Evolutionary conservation across 1,140 invertebrate species (phyloP).

Genomic region (Drosophila pallidifrons): DNA sequence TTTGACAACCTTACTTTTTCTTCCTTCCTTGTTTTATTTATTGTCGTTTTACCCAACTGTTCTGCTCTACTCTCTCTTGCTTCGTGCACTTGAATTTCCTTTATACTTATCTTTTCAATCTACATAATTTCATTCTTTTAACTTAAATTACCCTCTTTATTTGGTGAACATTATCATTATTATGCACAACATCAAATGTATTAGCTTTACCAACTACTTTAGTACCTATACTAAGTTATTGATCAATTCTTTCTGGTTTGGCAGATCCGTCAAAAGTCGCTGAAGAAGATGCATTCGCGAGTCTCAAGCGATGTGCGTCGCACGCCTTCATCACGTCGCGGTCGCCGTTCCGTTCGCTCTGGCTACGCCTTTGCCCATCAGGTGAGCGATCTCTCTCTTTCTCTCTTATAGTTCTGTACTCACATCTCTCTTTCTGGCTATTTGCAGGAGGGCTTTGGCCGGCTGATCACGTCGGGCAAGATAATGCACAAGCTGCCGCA

Average conservation of each 20-base stretch:
- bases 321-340: conserved; percentile 94
- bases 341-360: conserved; percentile 95
- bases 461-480: conserved; percentile 98
- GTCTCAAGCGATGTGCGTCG: conserved; percentile 92
- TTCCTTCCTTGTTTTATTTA: no score
- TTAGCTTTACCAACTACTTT: no score
- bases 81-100: no score
- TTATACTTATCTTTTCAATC: no score
- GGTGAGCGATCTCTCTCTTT: conserved; percentile 36
- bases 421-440: neutral
- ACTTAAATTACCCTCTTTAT: no score
- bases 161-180: no score
- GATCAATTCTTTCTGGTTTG: neutral
- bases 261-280: conserved; percentile 87
- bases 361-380: conserved; percentile 99
- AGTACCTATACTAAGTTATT: neutral
- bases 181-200: no score
- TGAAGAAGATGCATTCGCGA: conserved; percentile 89
- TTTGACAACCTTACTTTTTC: no score
- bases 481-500: conserved; percentile 96
- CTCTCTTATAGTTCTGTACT: neutral
- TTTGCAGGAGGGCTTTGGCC: conserved; percentile 96
- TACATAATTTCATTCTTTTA: no score
- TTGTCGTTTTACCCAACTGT: no score
- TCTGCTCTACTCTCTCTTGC: no score